Evolutionary conservation across 2,113 vertebrate species (phyloP).

Genomic region (Bubo bubo): DNA sequence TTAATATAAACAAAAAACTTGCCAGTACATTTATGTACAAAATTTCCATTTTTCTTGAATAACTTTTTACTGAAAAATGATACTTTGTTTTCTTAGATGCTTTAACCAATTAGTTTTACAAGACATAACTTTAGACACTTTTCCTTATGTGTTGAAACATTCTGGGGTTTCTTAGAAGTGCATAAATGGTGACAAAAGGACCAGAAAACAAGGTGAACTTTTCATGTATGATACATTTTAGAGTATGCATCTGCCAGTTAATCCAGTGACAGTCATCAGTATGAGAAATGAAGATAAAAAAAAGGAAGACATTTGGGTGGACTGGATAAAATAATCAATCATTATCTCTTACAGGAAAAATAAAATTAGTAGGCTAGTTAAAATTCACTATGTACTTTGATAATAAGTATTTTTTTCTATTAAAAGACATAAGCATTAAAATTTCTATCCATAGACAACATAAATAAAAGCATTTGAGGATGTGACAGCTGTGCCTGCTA

Average conservation of each 20-base stretch:
- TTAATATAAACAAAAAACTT: neutral
- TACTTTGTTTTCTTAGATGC: neutral
- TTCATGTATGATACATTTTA: neutral
- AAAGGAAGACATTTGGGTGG: neutral
- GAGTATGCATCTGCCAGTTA: neutral
- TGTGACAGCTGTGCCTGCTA: slow-evolving; percentile 70
- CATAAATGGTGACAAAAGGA: neutral
- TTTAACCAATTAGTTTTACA: neutral
- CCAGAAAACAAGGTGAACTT: neutral
- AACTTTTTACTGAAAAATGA: neutral
- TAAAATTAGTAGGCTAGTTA: slow-evolving; percentile 10
- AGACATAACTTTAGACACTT: neutral
- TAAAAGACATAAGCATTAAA: slow-evolving; percentile 37
- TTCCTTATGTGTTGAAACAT: neutral
- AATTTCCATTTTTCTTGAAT: neutral
- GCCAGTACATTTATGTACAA: neutral
- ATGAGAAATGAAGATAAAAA: neutral
- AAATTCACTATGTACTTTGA: slow-evolving; percentile 39
- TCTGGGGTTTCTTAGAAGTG: neutral
- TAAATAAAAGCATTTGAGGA: slow-evolving; percentile 60
- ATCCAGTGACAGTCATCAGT: neutral
- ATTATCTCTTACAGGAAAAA: neutral
- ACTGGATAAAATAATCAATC: slow-evolving; percentile 21
- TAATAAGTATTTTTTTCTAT: slow-evolving; percentile 22
- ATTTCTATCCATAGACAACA: slow-evolving; percentile 45